Base-by-base conservation (phyloP, 1,140 invertebrate species). In the Pseudomyrmex sp. region DNA sequence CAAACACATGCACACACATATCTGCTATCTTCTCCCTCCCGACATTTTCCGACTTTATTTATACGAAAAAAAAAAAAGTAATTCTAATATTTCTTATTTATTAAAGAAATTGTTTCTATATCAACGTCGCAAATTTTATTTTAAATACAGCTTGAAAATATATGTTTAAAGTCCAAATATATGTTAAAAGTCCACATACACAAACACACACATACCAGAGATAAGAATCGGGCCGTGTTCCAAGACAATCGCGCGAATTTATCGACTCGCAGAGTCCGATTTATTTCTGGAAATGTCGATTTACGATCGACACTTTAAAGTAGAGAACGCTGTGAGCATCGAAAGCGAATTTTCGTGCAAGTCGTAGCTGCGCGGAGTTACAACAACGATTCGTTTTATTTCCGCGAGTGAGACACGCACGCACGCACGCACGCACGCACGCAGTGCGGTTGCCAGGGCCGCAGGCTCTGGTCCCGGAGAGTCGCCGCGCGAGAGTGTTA, bases 341-440 rank as follows among this genome's bases (percentile, higher is more conserved):
- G 66, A 80, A 80, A 80, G 66, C 44, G 76, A 80, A 80, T 79
- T 79, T 79, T 70, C 26, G 18, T 18, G 75, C 74, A 50, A 77
- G 44, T 59, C 52, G 18, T 23, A 70, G 54, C 54, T 66, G 65
- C 18, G 65, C 35, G 20, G 35, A 46, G 54, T 70, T 79, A 48
- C 35, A 69, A 56, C 75, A 48, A 20, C 54, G 18, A 46, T 44
- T 59, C 20, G 76, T 80, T 80, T 80, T 72, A 80, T 80, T 80
- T 72, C 46, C 54, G 56, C 66, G 76, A 79, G 62, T 70, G 15
- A 79, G 65, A 50, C 63, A 79, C 65, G 75, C 62, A 66, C 65
- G 12, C 73, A n/a, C 69, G 48, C 23, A 44, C 2, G 44, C 13
- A 61, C 15, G n/a, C 62, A 26, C 13, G 44, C 65, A 66, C 12